Conservation (phyloP, 2,797 vertebrate species). For the Crenuchus spilurus region DNA sequence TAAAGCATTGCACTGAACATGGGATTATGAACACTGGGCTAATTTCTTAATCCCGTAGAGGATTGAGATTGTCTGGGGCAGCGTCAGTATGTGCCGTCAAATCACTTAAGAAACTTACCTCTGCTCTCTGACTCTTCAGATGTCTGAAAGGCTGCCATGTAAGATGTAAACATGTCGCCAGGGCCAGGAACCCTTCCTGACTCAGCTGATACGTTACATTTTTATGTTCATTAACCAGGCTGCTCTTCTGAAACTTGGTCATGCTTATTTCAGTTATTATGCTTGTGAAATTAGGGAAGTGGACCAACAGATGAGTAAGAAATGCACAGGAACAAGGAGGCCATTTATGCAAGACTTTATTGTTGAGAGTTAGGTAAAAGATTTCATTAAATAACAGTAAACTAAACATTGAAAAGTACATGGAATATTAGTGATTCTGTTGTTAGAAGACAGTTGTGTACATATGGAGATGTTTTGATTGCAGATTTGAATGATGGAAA, state of each 20-base stretch:
- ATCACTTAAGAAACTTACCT: constrained; percentile 21
- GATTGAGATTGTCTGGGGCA: constrained; percentile 23
- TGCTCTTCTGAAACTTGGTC: too few relatives aligned
- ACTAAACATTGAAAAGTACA: constrained; percentile 69
- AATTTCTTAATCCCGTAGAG: constrained; percentile 46
- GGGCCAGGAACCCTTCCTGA: not conserved
- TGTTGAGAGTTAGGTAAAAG: constrained; percentile 54
- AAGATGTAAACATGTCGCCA: not conserved
- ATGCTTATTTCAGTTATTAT: too few relatives aligned
- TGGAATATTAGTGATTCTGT: constrained; percentile 53
- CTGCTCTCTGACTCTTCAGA: constrained; percentile 2
- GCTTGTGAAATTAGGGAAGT: not conserved
- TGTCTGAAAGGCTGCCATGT: not conserved
- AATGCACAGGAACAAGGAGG: not conserved
- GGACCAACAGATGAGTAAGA: not conserved
- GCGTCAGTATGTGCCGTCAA: not conserved
- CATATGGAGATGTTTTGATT: constrained; percentile 44
- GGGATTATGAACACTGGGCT: not conserved
- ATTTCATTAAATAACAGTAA: constrained; percentile 59
- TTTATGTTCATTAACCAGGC: too few relatives aligned
- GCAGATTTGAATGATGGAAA: constrained; percentile 45
- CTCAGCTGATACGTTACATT: not conserved
- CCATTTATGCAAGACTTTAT: constrained; percentile 63
- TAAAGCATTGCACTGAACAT: not conserved
- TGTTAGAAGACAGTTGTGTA: constrained; percentile 37